Base-by-base conservation (phyloP, 2,888 invertebrate genomes). In the Apodemia duryi region DNA sequence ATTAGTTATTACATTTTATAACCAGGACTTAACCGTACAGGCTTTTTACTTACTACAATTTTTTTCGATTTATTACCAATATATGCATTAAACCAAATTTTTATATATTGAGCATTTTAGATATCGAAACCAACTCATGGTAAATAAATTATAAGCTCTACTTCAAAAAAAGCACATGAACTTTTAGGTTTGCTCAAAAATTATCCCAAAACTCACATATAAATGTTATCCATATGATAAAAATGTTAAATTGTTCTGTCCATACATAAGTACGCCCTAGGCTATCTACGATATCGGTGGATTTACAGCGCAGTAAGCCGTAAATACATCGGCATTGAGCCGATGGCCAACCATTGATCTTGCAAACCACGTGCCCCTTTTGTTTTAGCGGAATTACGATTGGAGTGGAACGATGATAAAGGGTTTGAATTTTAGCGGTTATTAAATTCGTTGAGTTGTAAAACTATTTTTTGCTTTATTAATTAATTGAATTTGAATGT, bases 301-400 rank as follows among this genome's bases (percentile, higher is more conserved):
- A 85, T 88, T 88, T 85, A 88, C 86, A 83, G 83, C 75, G 81
- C 86, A 85, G 82, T 84, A 82, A 78, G 74, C 82, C 77, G 83
- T 83, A 79, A 85, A 86, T 83, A 81, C 79, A 73, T 71, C 69
- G 73, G 67, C 71, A 70, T 65, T 66, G 69, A 70, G 78, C 82
- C 81, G 75, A 72, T 76, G 76, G 81, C 81, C 76, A 46, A 75
- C 69, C 80, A 80, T 82, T 81, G 85, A 84, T 83, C 84, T 83
- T 75, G 70, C 70, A 66, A 70, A 69, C 41, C 43, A 49, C 62
- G 41, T 70, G 69, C 72, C 72, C 73, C 73, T 73, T 77, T 78
- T 79, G 77, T 78, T 79, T 74, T 71, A 65, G 70, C 68, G 67
- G 71, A 75, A 77, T 77, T 75, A 74, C 77, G 71, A 74, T 75